Percentiles rank a stretch among this genome's conserved stretches.
phyloP scores from a whole-genome alignment of 2,888 invertebrate genomes.

The Galeruca laticollis region DNA sequence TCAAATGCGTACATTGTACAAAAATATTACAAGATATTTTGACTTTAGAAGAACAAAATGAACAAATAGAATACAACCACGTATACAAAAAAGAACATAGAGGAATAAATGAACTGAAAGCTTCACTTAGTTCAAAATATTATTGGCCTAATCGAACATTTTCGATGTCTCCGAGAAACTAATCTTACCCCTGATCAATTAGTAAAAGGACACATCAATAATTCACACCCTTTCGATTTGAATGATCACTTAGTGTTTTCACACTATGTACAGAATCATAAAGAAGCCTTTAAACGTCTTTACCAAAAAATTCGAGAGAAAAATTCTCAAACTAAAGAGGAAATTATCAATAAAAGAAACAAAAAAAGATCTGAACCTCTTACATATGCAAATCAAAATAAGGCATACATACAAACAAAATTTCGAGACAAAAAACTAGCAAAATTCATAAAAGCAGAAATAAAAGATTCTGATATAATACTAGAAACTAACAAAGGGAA shows the following conservation, averaged over 20 bases:
- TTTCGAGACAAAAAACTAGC: not conserved
- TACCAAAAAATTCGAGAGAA: slow-evolving; percentile 34
- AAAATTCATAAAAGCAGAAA: not conserved
- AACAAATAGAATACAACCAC: not conserved
- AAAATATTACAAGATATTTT: too few relatives aligned
- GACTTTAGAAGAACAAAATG: not conserved
- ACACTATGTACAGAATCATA: slow-evolving; percentile 40
- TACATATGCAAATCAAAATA: not conserved
- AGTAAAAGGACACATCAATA: slow-evolving; percentile 34
- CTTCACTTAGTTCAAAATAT: too few relatives aligned
- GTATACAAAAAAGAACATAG: too few relatives aligned
- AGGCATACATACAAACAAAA: not conserved
- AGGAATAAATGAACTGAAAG: too few relatives aligned
- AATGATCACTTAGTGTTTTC: too few relatives aligned
- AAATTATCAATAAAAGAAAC: slow-evolving; percentile 16
- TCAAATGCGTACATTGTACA: not conserved
- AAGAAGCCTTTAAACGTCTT: slow-evolving; percentile 29
- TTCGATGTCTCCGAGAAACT: not conserved
- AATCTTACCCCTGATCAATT: slow-evolving; percentile 21
- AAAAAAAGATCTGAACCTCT: too few relatives aligned
- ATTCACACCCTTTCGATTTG: slow-evolving; percentile 29
- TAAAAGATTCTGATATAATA: not conserved
- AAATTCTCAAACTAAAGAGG: slow-evolving; percentile 26
- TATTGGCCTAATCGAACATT: slow-evolving; percentile 9
- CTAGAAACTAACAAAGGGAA: not conserved